phyloP scores from a whole-genome alignment of 2,888 invertebrate genomes.

The Lochmaea capreae region DNA sequence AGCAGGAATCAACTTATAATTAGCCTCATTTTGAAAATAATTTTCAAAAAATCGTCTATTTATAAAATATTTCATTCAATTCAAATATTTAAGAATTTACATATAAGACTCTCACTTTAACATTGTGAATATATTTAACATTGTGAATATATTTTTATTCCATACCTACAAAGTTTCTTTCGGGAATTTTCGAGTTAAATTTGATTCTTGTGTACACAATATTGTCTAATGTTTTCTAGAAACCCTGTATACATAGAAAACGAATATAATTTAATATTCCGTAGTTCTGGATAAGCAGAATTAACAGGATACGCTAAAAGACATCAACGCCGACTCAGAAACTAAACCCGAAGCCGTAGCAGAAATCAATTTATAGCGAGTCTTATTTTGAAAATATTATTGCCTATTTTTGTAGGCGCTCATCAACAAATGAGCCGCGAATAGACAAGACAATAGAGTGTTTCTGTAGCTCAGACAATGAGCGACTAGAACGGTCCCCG shows the following conservation, averaged over 20 bases:
- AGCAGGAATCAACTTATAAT: constrained; percentile 35
- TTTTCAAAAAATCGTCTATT: too few species aligned
- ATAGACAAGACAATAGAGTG: constrained; percentile 65
- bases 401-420: constrained; percentile 60
- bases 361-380: constrained; percentile 54
- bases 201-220: too few species aligned
- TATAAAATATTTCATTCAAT: too few species aligned
- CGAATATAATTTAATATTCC: not conserved
- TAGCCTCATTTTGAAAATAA: too few species aligned
- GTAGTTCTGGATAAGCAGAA: not conserved
- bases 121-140: too few species aligned
- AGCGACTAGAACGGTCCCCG: constrained; percentile 51
- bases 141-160: too few species aligned
- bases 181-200: too few species aligned
- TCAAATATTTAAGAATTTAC: too few species aligned
- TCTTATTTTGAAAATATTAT: constrained; percentile 60
- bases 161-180: too few species aligned
- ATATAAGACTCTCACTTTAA: too few species aligned
- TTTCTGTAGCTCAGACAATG: constrained; percentile 63
- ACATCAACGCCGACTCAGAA: constrained; percentile 38
- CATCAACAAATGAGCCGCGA: constrained; percentile 59
- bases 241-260: constrained; percentile 32
- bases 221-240: too few species aligned
- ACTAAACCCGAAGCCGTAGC: constrained; percentile 42
- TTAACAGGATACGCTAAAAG: constrained; percentile 15